A percentile compares a stretch with the other conserved stretches of the same genome.
These are phyloP conservation scores for Heliothis peltigera DNA, from an alignment of 2,888 invertebrate species.

Conservation along the genomic window DNA sequence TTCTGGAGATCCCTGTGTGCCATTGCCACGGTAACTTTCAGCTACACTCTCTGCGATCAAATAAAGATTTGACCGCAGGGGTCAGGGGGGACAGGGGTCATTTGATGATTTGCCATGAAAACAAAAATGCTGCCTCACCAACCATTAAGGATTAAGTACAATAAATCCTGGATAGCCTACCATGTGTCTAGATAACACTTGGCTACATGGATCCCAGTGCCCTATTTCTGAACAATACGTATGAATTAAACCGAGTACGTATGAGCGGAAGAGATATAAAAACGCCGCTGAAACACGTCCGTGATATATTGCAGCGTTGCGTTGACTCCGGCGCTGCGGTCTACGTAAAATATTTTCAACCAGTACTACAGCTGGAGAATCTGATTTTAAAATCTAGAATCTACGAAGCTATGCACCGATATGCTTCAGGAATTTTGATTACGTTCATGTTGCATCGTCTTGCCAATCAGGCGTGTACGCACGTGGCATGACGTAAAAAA, in stretches of 20 bases:
- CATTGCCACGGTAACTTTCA: too few relatives aligned
- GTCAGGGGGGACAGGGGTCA: too few relatives aligned
- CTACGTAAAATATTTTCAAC: constrained; percentile 16
- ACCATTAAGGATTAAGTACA: not conserved
- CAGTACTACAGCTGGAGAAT: constrained; percentile 22
- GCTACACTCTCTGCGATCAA: too few relatives aligned
- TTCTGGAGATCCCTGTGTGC: too few relatives aligned
- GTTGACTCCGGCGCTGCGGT: constrained; percentile 2
- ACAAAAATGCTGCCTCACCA: too few relatives aligned
- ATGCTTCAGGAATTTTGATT: constrained; percentile 13
- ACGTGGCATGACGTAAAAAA: too few relatives aligned
- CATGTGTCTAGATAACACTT: constrained; percentile 2
- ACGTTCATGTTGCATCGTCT: not conserved
- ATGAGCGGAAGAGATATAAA: constrained; percentile 5
- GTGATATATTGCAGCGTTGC: constrained; percentile 15
- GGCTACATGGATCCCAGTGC: constrained; percentile 5
- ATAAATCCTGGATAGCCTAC: not conserved
- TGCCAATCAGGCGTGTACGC: too few relatives aligned
- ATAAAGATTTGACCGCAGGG: too few relatives aligned
- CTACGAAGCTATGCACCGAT: constrained; percentile 1
- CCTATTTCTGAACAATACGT: constrained; percentile 17
- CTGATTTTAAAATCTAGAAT: constrained; percentile 5
- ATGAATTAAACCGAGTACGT: constrained; percentile 2
- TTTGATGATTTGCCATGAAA: too few relatives aligned
- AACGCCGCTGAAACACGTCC: constrained; percentile 2